Percentiles rank a stretch among this genome's conserved stretches.
These are phyloP conservation scores for Melanotaenia boesemani DNA, from an alignment of 2,797 vertebrate genomes.

Conservation along the genomic window DNA sequence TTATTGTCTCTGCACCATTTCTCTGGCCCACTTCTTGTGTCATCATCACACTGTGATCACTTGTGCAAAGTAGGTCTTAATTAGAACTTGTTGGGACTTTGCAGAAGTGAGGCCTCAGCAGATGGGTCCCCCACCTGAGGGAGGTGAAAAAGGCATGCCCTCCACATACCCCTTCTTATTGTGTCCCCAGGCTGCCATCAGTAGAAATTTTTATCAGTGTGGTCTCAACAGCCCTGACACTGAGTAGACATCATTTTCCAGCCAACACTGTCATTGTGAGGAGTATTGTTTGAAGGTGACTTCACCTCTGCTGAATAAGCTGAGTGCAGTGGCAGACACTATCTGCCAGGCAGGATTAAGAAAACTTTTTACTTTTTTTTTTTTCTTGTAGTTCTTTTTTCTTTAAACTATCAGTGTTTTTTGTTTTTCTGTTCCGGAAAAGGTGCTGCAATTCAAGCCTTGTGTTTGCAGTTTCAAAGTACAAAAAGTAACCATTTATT, in stretches of 20 bases:
- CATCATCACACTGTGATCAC: conserved; percentile 67
- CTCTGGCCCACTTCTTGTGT: conserved; percentile 64
- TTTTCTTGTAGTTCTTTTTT: no score
- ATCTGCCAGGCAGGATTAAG: conserved; percentile 41
- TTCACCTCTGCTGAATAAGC: conserved; percentile 47
- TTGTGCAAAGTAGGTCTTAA: conserved; percentile 73
- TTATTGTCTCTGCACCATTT: conserved; percentile 58
- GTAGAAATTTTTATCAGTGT: conserved; percentile 64
- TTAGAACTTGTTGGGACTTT: conserved; percentile 69
- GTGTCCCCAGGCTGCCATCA: conserved; percentile 55
- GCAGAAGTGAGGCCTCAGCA: conserved; percentile 62
- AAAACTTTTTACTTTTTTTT: conserved; percentile 35
- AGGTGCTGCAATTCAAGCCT: conserved; percentile 29
- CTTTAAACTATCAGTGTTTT: conserved; percentile 11
- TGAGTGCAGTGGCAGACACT: conserved; percentile 23
- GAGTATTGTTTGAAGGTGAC: conserved; percentile 66
- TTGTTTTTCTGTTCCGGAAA: conserved; percentile 30
- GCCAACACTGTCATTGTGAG: conserved; percentile 49
- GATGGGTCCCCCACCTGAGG: conserved; percentile 66
- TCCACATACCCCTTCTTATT: conserved; percentile 32
- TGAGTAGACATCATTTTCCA: conserved; percentile 57
- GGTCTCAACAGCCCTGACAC: conserved; percentile 46
- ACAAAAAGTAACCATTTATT: conserved; percentile 57
- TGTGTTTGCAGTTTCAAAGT: conserved; percentile 46
- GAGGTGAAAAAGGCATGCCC: conserved; percentile 64